Conservation (phyloP, 1,140 invertebrate species). For the Brachionus koreanus region DNA sequence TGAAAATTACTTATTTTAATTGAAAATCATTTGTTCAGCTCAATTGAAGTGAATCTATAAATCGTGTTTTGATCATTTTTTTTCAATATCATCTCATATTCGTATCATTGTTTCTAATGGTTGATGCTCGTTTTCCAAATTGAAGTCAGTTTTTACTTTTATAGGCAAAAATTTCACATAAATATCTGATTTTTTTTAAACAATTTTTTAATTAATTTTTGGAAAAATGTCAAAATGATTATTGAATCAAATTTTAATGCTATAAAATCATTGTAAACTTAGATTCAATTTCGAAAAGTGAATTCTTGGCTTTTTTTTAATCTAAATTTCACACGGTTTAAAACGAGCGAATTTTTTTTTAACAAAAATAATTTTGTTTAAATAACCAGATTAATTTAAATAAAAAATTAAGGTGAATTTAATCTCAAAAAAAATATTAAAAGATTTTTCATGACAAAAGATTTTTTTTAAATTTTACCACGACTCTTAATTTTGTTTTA, state of each 20-base stretch:
- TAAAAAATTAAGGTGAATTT: background rate
- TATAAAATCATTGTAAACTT: background rate
- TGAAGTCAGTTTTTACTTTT: background rate
- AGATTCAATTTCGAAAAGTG: background rate
- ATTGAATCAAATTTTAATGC: background rate
- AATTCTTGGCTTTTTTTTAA: background rate
- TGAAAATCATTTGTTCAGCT: background rate
- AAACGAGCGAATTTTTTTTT: background rate
- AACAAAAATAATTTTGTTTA: background rate
- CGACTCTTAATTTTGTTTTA: background rate
- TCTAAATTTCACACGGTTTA: background rate
- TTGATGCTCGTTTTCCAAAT: background rate
- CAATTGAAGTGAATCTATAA: background rate
- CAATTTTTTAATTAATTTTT: background rate
- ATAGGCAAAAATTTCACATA: background rate
- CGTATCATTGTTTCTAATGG: background rate
- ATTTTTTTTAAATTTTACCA: background rate
- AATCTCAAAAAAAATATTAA: background rate
- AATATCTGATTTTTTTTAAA: background rate
- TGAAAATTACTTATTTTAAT: background rate
- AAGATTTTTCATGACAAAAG: background rate
- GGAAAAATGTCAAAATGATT: constrained; percentile 7
- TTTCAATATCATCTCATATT: background rate
- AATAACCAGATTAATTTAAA: background rate
- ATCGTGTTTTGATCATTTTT: background rate